A percentile compares a stretch with the other conserved stretches of the same genome.
These are phyloP conservation scores for Hippocampus kuda DNA, from an alignment of 2,797 vertebrate species.

Conservation along the genomic window DNA sequence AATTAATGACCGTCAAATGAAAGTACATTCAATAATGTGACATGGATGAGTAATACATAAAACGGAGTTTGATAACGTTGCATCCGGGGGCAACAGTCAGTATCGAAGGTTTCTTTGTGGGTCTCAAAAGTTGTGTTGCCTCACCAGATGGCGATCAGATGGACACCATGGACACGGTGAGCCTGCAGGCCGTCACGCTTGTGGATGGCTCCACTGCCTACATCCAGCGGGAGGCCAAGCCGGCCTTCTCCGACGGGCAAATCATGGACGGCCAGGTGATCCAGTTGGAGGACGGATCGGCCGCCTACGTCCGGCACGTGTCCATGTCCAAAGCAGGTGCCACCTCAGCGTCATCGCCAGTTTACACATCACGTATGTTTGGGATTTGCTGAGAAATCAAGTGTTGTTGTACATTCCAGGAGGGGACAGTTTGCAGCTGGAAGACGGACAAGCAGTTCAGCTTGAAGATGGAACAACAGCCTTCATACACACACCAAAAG, in stretches of 20 bases:
- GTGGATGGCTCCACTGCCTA: constrained; percentile 97
- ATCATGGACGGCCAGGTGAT: constrained; percentile 97
- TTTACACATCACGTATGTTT: neutral
- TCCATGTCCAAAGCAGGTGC: constrained; percentile 87
- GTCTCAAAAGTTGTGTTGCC: neutral
- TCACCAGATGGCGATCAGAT: constrained; percentile 85
- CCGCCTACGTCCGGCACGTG: constrained; percentile 93
- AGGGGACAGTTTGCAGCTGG: constrained; percentile 86
- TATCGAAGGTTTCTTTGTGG: neutral
- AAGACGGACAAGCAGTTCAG: constrained; percentile 96
- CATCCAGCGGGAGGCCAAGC: constrained; percentile 91
- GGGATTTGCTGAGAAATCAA: neutral
- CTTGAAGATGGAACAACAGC: constrained; percentile 96
- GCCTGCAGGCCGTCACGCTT: constrained; percentile 93
- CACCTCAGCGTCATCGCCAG: neutral
- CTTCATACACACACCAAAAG: constrained; percentile 95
- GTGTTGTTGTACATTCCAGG: constrained; percentile 35
- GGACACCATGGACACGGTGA: constrained; percentile 93
- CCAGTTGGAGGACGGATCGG: constrained; percentile 94
- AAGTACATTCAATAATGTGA: too few species aligned
- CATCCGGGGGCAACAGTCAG: neutral
- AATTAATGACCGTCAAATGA: too few species aligned
- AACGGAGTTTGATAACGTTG: too few species aligned
- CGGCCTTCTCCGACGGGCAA: constrained; percentile 78
- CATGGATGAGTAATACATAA: too few species aligned